Conservation (phyloP, 2,797 vertebrate genomes). For the Argyrosomus regius region DNA sequence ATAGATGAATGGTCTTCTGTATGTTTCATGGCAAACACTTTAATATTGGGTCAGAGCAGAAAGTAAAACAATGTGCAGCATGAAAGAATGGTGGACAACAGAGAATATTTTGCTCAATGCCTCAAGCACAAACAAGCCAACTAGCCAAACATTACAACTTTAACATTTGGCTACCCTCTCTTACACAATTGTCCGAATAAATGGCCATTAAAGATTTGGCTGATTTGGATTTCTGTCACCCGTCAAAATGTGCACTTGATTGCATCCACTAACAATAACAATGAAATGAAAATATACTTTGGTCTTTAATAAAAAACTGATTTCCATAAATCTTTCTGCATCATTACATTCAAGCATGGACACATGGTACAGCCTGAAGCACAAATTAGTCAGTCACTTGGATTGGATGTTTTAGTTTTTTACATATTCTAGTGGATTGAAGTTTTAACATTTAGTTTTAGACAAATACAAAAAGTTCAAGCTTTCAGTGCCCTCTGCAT, state of each 20-base stretch:
- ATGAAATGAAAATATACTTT: neutral
- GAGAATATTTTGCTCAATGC: neutral
- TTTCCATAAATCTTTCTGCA: neutral
- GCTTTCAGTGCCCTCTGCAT: neutral
- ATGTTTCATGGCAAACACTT: neutral
- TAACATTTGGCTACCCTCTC: constrained; percentile 16
- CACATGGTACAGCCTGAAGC: neutral
- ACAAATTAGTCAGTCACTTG: neutral
- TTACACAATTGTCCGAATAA: constrained; percentile 9
- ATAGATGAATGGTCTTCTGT: neutral
- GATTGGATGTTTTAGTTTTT: neutral
- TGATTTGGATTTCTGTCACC: neutral
- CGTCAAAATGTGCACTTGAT: constrained; percentile 1
- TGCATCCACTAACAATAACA: neutral
- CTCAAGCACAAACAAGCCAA: neutral
- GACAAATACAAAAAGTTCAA: neutral
- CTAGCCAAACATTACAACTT: constrained; percentile 1
- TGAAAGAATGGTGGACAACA: too few relatives aligned
- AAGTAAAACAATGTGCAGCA: too few relatives aligned
- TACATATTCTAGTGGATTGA: neutral
- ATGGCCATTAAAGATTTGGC: constrained; percentile 4
- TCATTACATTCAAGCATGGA: neutral
- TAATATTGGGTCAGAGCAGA: neutral
- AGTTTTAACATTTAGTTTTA: neutral
- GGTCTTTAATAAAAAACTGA: constrained; percentile 1